phyloP scores from a whole-genome alignment of 2,888 invertebrate genomes.

The Deroplatys truncata region DNA sequence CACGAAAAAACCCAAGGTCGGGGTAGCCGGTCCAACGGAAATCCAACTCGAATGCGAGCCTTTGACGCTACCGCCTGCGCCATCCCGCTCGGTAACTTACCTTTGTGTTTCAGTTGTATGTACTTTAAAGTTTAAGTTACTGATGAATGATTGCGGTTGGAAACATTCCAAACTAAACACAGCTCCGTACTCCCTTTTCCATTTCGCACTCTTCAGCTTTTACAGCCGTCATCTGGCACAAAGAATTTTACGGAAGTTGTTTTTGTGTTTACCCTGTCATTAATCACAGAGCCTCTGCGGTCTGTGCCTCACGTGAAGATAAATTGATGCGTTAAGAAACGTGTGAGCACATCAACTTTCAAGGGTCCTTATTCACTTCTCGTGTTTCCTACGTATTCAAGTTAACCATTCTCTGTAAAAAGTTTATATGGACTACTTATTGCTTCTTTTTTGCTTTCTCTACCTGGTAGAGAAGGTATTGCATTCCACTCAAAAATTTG shows the following conservation, averaged over 20 bases:
- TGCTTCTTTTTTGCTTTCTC: no score
- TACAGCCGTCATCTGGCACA: neutral
- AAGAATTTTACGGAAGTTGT: neutral
- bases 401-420: no score
- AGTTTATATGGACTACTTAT: no score
- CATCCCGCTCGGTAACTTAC: neutral
- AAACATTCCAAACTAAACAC: neutral
- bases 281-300: neutral
- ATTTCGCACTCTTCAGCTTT: neutral
- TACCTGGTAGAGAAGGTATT: no score
- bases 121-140: neutral
- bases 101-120: neutral
- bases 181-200: neutral
- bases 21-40: no score
- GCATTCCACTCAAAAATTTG: no score
- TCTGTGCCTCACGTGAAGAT: neutral
- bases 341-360: neutral
- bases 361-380: neutral
- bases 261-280: neutral
- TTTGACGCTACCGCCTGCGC: no score
- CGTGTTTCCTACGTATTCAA: no score
- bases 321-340: neutral
- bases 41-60: no score
- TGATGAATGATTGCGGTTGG: neutral
- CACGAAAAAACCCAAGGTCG: no score